phyloP scores from a whole-genome alignment of 2,797 vertebrate species.

The Thripadectes ignobilis region DNA sequence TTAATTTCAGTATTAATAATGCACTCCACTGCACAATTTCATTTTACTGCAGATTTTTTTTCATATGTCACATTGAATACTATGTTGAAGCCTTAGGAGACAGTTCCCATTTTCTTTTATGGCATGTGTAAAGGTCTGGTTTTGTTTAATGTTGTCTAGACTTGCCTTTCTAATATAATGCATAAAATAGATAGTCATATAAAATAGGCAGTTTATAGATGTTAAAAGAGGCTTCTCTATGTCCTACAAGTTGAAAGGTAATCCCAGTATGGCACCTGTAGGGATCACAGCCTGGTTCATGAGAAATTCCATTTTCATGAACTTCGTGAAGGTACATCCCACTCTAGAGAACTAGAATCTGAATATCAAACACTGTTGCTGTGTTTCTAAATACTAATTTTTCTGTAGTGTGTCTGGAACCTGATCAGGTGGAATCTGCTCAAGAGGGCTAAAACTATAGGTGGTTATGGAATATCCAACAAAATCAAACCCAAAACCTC shows the following conservation, averaged over 20 bases:
- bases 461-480: neutral
- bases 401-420: neutral
- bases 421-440: neutral
- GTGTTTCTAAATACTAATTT: neutral
- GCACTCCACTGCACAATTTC: constrained; percentile 2
- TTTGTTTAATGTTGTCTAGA: constrained; percentile 29
- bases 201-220: neutral
- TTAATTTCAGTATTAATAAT: constrained; percentile 55
- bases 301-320: neutral
- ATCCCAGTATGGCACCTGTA: neutral
- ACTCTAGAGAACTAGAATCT: neutral
- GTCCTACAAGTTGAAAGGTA: neutral
- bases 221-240: neutral
- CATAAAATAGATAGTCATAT: constrained; percentile 1
- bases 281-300: neutral
- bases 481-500: neutral
- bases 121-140: neutral
- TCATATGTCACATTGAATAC: constrained; percentile 2
- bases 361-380: neutral
- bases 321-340: neutral
- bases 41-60: constrained; percentile 45
- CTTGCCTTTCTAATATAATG: neutral
- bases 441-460: neutral
- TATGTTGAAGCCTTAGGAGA: constrained; percentile 33
- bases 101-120: constrained; percentile 24